A percentile compares a stretch with the other conserved stretches of the same genome.
phyloP scores from a whole-genome alignment of 2,113 vertebrate species.

The Ciconia maguari region DNA sequence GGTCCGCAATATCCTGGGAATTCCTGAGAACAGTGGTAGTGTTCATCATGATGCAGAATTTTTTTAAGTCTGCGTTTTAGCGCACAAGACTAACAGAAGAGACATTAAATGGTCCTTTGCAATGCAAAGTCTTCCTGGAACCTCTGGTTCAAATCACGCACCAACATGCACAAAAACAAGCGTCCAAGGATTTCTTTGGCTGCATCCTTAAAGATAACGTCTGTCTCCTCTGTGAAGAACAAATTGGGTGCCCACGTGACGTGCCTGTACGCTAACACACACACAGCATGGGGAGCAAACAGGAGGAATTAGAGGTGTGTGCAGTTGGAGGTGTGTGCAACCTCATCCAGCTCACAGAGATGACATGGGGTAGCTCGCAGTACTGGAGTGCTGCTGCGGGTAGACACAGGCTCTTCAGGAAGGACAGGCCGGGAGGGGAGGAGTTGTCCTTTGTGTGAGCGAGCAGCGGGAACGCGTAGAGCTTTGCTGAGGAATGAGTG shows the following conservation, averaged over 20 bases:
- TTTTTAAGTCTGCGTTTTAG: neutral
- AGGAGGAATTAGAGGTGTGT: neutral
- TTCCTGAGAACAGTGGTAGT: neutral
- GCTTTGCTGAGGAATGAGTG: neutral
- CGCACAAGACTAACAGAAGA: neutral
- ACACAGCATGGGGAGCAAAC: neutral
- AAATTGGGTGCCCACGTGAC: neutral
- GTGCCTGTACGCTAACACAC: neutral
- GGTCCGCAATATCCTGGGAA: neutral
- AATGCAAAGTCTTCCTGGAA: neutral
- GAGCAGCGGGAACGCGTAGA: rapidly evolving
- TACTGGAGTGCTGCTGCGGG: neutral
- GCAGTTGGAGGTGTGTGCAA: neutral
- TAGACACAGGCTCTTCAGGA: neutral
- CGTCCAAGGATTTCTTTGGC: neutral
- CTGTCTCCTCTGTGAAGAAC: neutral
- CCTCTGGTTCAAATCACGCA: neutral
- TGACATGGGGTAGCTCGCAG: rapidly evolving
- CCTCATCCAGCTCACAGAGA: neutral
- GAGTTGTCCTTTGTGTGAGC: neutral
- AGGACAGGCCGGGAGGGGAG: neutral
- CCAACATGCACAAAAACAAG: neutral
- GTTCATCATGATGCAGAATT: neutral
- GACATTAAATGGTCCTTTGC: neutral
- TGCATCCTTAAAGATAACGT: neutral